Conservation (phyloP, 2,888 invertebrate genomes). For the Xestia ashworthii region DNA sequence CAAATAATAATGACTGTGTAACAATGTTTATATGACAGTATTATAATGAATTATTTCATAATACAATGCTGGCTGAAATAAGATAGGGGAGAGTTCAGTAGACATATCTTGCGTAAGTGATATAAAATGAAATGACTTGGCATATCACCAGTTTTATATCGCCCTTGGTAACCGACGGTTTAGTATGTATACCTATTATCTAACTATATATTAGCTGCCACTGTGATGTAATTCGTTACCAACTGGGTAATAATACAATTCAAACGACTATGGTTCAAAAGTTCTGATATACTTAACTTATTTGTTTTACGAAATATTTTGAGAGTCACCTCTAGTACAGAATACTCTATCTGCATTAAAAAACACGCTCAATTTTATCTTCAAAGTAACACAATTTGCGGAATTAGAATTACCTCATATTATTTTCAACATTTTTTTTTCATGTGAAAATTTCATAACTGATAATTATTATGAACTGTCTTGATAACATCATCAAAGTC, state of each 20-base stretch:
- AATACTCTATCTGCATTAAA: not conserved
- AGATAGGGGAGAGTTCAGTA: conserved; percentile 26
- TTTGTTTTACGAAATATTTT: not conserved
- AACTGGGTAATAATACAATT: conserved; percentile 13
- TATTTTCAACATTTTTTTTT: conserved; percentile 6
- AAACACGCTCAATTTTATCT: not conserved
- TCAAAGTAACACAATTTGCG: not conserved
- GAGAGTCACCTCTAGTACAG: too few relatives aligned
- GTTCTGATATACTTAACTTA: not conserved
- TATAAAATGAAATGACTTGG: conserved; percentile 61
- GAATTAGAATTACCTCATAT: not conserved
- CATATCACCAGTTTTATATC: conserved; percentile 63
- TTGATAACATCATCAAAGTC: conserved; percentile 44
- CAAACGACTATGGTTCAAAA: not conserved
- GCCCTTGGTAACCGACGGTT: conserved; percentile 63
- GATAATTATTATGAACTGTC: conserved; percentile 24
- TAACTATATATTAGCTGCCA: conserved; percentile 39
- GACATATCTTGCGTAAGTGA: conserved; percentile 49
- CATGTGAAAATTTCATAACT: not conserved
- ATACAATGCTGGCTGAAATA: conserved; percentile 8
- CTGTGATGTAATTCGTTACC: conserved; percentile 48
- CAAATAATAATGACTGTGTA: conserved; percentile 1
- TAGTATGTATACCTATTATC: conserved; percentile 47
- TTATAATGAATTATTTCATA: not conserved
- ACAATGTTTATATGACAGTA: not conserved